Percentiles rank a stretch among this genome's conserved stretches.
Conservation (phyloP, 2,113 vertebrate genomes). For the Aphyosemion australe region DNA sequence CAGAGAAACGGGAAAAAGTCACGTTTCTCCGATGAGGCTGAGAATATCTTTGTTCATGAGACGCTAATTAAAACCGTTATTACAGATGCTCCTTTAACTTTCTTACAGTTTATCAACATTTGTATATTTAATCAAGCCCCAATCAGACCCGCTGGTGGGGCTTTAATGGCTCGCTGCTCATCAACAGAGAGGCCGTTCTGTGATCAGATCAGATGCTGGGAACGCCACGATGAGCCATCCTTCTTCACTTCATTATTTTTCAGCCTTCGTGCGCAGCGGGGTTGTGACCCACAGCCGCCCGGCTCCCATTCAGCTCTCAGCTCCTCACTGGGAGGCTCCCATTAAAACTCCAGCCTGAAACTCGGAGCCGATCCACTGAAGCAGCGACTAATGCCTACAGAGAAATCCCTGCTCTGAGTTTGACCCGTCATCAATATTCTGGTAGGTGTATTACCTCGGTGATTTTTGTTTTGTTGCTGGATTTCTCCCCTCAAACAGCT, state of each 20-base stretch:
- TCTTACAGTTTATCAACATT: background rate
- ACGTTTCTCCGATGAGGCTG: background rate
- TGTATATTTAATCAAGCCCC: constrained; percentile 40
- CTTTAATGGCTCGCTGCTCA: constrained; percentile 37
- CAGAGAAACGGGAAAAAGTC: too few relatives aligned
- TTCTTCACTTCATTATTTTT: constrained; percentile 40
- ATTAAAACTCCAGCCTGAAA: constrained; percentile 30
- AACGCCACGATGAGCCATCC: constrained; percentile 32
- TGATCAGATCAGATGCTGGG: constrained; percentile 9
- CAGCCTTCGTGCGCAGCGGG: constrained; percentile 34
- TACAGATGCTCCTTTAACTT: too few relatives aligned
- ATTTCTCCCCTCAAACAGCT: background rate
- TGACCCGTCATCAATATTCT: constrained; percentile 17
- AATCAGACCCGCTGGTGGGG: constrained; percentile 7
- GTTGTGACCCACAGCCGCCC: constrained; percentile 13
- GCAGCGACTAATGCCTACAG: constrained; percentile 23
- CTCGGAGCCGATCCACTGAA: constrained; percentile 13
- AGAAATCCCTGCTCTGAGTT: constrained; percentile 3
- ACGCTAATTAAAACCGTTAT: background rate
- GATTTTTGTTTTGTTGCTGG: background rate
- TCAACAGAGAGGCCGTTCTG: constrained; percentile 36
- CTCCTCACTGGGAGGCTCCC: constrained; percentile 38
- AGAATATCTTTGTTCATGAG: background rate
- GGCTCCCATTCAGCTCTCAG: constrained; percentile 24
- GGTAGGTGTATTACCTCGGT: background rate